Conservation (phyloP, 2,113 vertebrate genomes). For the Tenebrosternarchus preto region DNA sequence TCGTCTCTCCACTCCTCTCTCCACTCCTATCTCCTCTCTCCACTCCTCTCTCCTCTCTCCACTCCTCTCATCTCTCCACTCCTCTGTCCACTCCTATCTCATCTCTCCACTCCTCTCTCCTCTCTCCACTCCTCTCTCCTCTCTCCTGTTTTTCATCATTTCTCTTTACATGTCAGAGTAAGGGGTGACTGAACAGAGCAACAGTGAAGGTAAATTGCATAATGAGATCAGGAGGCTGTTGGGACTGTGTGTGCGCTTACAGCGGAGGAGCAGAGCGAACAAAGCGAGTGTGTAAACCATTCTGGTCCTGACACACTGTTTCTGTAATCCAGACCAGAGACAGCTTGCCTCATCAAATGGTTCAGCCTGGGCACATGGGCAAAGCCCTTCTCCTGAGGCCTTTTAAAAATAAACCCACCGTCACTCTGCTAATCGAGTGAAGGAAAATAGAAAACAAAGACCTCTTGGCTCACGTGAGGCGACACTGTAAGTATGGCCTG, state of each 20-base stretch:
- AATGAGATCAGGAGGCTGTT: constrained; percentile 66
- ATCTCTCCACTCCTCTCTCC: neutral
- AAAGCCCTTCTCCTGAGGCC: constrained; percentile 63
- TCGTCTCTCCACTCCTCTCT: too few species aligned
- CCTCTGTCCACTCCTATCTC: neutral
- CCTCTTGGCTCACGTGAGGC: constrained; percentile 30
- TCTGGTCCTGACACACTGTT: constrained; percentile 64
- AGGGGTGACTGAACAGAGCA: constrained; percentile 31
- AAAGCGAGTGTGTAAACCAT: constrained; percentile 63
- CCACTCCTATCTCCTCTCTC: neutral
- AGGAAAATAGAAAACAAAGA: constrained; percentile 64
- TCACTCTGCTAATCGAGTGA: constrained; percentile 62
- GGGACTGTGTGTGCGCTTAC: constrained; percentile 64
- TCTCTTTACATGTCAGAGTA: neutral
- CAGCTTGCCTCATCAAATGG: constrained; percentile 68
- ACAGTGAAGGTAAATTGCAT: constrained; percentile 64
- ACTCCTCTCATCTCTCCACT: too few species aligned
- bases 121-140: neutral
- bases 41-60: neutral
- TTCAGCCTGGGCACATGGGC: constrained; percentile 70
- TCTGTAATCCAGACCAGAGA: constrained; percentile 74
- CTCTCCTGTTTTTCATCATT: neutral
- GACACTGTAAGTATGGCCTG: constrained; percentile 6
- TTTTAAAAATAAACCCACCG: constrained; percentile 71
- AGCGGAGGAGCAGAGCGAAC: constrained; percentile 51